A percentile compares a stretch with the other conserved stretches of the same genome.
phyloP scores from a whole-genome alignment of 2,888 invertebrate genomes.

The Nudaria mundana region DNA sequence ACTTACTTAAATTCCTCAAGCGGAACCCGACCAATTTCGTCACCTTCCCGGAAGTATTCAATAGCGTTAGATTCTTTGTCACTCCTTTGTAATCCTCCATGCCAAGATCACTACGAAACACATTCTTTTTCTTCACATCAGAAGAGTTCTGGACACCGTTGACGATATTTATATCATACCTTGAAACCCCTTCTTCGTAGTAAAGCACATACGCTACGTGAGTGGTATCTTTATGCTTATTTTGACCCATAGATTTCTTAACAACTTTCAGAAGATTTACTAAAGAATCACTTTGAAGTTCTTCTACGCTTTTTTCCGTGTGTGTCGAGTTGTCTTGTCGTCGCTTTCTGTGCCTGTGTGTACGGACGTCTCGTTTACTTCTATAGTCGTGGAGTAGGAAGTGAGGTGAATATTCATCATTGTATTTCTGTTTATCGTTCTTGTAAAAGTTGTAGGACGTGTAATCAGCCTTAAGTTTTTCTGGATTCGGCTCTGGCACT shows the following conservation, averaged over 20 bases:
- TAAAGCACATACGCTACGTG: slow-evolving; percentile 71
- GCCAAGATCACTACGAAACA: slow-evolving; percentile 61
- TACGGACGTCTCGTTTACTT: slow-evolving; percentile 51
- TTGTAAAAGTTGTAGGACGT: slow-evolving; percentile 50
- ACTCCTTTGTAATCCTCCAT: slow-evolving; percentile 57
- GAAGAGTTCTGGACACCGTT: slow-evolving; percentile 50
- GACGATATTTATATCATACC: slow-evolving; percentile 46
- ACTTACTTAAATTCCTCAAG: slow-evolving; percentile 70
- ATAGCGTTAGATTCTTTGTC: slow-evolving; percentile 62
- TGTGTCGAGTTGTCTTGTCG: slow-evolving; percentile 59
- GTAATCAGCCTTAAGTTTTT: slow-evolving; percentile 48
- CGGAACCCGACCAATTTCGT: slow-evolving; percentile 69
- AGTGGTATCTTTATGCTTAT: slow-evolving; percentile 47
- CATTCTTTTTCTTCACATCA: slow-evolving; percentile 57
- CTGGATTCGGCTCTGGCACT: slow-evolving; percentile 33
- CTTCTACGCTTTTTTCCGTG: slow-evolving; percentile 40
- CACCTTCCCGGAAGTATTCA: slow-evolving; percentile 62
- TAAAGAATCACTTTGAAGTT: slow-evolving; percentile 49
- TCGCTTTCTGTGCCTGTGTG: slow-evolving; percentile 65
- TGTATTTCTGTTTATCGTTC: slow-evolving; percentile 53
- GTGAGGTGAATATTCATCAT: slow-evolving; percentile 56
- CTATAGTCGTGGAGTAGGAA: slow-evolving; percentile 52
- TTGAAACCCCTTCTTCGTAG: slow-evolving; percentile 66
- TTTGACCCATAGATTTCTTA: slow-evolving; percentile 52
- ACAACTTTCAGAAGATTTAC: slow-evolving; percentile 49